A percentile compares a stretch with the other conserved stretches of the same genome.
Evolutionary conservation across 2,888 invertebrate genomes (phyloP).

Genomic region (Gymnoscelis rufifasciata): DNA sequence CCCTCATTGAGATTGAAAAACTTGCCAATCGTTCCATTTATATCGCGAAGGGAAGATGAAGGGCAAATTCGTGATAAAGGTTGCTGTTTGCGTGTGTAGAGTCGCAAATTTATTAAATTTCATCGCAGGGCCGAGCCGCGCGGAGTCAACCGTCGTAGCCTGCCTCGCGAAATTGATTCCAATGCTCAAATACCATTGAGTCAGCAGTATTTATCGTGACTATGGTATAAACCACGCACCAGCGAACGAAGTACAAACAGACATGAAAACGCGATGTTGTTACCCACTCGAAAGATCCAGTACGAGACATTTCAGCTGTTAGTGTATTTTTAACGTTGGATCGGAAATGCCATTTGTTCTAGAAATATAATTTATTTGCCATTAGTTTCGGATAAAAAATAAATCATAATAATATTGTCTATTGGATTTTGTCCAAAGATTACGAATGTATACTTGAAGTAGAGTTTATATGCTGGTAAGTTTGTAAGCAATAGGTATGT

Average conservation of each 20-base stretch:
- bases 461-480: no score
- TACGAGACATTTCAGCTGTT: slow-evolving; percentile 3
- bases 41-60: slow-evolving; percentile 19
- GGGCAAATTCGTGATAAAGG: slow-evolving; percentile 27
- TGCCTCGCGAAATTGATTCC: slow-evolving; percentile 44
- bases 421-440: slow-evolving; percentile 17
- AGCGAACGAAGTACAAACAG: not conserved
- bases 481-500: no score
- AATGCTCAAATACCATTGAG: slow-evolving; percentile 35
- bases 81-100: slow-evolving; percentile 42
- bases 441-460: slow-evolving; percentile 1
- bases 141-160: slow-evolving; percentile 34
- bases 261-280: slow-evolving; percentile 34
- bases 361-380: slow-evolving; percentile 6
- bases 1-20: slow-evolving; percentile 4
- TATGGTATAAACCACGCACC: slow-evolving; percentile 31
- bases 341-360: slow-evolving; percentile 17
- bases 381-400: slow-evolving; percentile 11
- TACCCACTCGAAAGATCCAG: slow-evolving; percentile 20
- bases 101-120: slow-evolving; percentile 49
- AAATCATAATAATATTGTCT: not conserved
- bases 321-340: slow-evolving; percentile 11
- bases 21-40: slow-evolving; percentile 21
- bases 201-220: slow-evolving; percentile 39
- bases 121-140: slow-evolving; percentile 32